These are phyloP conservation scores for Zele albiditarsus DNA, from an alignment of 2,888 invertebrate species.

Conservation along the genomic window DNA sequence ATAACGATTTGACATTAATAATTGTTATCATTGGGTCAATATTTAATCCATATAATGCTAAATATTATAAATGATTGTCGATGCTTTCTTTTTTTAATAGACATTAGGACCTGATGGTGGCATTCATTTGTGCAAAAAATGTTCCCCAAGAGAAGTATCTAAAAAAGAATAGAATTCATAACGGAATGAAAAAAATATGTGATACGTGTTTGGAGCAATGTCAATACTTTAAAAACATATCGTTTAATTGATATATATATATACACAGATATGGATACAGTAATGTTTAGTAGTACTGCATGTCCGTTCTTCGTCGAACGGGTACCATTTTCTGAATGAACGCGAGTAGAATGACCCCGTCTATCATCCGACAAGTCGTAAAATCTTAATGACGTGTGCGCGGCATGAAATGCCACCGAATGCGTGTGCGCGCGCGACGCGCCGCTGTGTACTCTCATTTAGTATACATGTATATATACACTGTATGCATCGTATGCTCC, in stretches of 20 bases:
- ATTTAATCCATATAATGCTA: no score
- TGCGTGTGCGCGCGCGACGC: constrained; percentile 42
- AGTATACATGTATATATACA: neutral
- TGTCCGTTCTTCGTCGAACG: neutral
- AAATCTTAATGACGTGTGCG: constrained; percentile 63
- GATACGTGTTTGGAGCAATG: no score
- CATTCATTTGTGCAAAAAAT: no score
- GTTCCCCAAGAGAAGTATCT: no score
- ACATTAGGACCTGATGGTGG: no score
- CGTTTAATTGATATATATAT: neutral
- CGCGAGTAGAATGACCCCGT: constrained; percentile 59
- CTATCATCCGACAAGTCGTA: constrained; percentile 61
- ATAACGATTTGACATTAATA: no score
- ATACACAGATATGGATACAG: neutral
- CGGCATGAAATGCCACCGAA: constrained; percentile 56
- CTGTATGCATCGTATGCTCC: neutral
- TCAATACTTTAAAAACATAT: no score
- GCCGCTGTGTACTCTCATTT: constrained; percentile 5
- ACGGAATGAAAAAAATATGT: no score
- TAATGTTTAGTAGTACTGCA: neutral
- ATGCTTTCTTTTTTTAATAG: no score
- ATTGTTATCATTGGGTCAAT: no score
- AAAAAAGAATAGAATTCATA: no score
- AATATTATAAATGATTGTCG: no score
- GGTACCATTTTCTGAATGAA: constrained; percentile 54